Conservation (phyloP, 2,797 vertebrate genomes). For the Hydrophis major region DNA sequence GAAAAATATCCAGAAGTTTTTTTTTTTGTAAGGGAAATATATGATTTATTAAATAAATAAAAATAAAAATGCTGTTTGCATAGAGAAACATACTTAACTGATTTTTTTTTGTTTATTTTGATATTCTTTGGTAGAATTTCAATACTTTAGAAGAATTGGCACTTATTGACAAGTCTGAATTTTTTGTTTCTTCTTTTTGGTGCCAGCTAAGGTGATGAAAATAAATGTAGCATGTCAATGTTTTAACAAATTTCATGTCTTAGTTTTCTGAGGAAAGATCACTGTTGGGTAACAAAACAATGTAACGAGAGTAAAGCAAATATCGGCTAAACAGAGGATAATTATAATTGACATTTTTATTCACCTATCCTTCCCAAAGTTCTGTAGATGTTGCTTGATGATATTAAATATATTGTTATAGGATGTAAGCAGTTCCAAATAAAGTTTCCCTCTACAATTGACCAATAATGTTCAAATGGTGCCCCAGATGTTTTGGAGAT, state of each 20-base stretch:
- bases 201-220: background rate
- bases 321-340: background rate
- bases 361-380: too few relatives aligned
- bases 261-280: background rate
- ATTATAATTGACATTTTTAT: background rate
- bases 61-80: background rate
- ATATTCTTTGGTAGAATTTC: background rate
- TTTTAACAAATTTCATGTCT: background rate
- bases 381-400: too few relatives aligned
- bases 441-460: too few relatives aligned
- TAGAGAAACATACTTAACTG: background rate
- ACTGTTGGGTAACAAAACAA: background rate
- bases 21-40: background rate
- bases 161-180: background rate
- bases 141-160: background rate
- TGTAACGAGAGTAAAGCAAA: background rate
- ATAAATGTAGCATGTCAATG: background rate
- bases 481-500: too few relatives aligned
- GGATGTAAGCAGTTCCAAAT: too few relatives aligned
- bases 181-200: background rate
- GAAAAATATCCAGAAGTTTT: background rate
- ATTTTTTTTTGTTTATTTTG: background rate
- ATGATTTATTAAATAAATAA: background rate
- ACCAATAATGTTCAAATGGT: too few relatives aligned
- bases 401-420: too few relatives aligned